Percentiles rank a stretch among this genome's conserved stretches.
These are phyloP conservation scores for Brachionus rotundiformis DNA, from an alignment of 1,140 invertebrate genomes.

Conservation along the genomic window DNA sequence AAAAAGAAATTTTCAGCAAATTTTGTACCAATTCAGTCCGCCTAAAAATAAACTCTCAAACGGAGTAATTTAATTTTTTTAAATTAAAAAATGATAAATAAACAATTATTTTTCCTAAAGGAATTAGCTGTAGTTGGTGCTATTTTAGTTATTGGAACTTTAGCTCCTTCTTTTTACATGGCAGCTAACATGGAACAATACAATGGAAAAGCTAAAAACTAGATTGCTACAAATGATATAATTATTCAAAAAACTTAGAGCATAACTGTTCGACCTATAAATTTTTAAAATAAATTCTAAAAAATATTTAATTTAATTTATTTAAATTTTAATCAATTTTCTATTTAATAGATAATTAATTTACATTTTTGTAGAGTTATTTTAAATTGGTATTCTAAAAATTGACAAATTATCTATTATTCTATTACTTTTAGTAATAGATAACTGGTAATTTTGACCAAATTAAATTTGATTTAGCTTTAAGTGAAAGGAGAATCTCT, in stretches of 20 bases:
- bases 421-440: too few relatives aligned
- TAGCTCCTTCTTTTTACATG: conserved; percentile 40
- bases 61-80: conserved; percentile 10
- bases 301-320: neutral
- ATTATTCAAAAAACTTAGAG: neutral
- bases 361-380: too few relatives aligned
- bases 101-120: neutral
- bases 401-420: too few relatives aligned
- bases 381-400: too few relatives aligned
- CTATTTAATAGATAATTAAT: too few relatives aligned
- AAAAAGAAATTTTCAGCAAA: conserved; percentile 25
- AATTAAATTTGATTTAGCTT: too few relatives aligned
- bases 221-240: neutral
- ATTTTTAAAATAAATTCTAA: neutral
- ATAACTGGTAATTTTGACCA: too few relatives aligned
- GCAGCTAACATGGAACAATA: conserved; percentile 6
- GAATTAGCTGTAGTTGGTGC: conserved; percentile 24
- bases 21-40: conserved; percentile 51
- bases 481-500: too few relatives aligned
- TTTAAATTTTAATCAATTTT: too few relatives aligned
- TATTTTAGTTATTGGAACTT: neutral
- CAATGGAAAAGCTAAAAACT: conserved; percentile 44
- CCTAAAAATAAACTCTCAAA: conserved; percentile 47
- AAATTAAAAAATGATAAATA: neutral
- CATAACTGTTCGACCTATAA: neutral